Conservation (phyloP, 2,797 vertebrate species). For the Crenichthys baileyi region DNA sequence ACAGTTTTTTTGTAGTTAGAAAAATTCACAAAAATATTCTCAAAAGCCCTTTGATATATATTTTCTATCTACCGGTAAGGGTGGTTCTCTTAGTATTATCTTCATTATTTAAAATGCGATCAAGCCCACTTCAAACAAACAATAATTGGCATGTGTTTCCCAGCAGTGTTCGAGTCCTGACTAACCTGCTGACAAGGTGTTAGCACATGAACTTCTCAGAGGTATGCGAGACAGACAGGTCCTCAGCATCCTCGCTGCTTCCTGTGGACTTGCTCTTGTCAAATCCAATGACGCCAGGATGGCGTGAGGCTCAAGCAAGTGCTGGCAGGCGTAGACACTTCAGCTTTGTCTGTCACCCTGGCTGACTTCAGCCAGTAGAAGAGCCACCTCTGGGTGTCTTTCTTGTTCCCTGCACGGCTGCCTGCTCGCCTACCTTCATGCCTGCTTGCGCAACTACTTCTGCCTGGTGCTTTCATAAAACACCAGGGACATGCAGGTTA, state of each 20-base stretch:
- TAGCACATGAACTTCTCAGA: constrained; percentile 55
- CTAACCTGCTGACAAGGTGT: constrained; percentile 67
- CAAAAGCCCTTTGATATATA: constrained; percentile 20
- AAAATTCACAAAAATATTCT: constrained; percentile 16
- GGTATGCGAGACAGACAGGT: constrained; percentile 64
- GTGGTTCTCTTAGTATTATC: neutral
- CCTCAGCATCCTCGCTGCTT: constrained; percentile 59
- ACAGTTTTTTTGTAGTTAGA: constrained; percentile 15
- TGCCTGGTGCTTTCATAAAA: constrained; percentile 68
- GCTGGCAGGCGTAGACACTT: constrained; percentile 57
- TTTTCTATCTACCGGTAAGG: constrained; percentile 5
- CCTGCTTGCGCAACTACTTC: constrained; percentile 54
- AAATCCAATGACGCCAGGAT: constrained; percentile 69
- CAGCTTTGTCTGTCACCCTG: constrained; percentile 70
- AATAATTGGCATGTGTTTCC: constrained; percentile 24
- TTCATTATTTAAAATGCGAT: constrained; percentile 13
- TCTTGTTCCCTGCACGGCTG: constrained; percentile 50
- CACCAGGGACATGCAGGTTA: constrained; percentile 70
- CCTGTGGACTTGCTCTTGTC: constrained; percentile 74
- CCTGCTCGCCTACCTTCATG: constrained; percentile 32
- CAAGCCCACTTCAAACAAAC: constrained; percentile 8
- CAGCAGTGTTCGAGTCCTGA: constrained; percentile 24
- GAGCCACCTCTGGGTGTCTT: constrained; percentile 77
- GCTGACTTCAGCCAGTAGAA: constrained; percentile 73
- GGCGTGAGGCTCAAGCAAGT: constrained; percentile 62